These are phyloP conservation scores for Folsomia candida DNA, from an alignment of 2,888 invertebrate genomes.

Conservation along the genomic window DNA sequence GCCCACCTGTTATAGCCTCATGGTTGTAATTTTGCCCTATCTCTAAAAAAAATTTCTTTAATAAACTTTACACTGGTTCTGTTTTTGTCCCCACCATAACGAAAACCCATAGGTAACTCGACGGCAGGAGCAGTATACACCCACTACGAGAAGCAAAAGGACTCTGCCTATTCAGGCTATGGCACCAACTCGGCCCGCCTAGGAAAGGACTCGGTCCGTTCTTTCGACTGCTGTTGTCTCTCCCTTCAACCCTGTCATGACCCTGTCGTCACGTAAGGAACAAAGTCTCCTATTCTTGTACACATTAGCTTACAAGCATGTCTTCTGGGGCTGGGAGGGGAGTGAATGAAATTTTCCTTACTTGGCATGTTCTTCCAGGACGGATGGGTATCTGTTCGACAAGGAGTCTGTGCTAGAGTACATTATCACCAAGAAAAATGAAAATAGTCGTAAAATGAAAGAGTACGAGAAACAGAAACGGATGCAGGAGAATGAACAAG, in stretches of 20 bases:
- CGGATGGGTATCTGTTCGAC: constrained; percentile 91
- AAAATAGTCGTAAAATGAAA: constrained; percentile 82
- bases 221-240: constrained; percentile 95
- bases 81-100: too few relatives aligned
- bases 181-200: constrained; percentile 75
- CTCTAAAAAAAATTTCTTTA: too few relatives aligned
- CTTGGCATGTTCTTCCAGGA: too few relatives aligned
- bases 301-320: background rate
- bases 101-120: too few relatives aligned
- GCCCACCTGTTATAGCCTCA: too few relatives aligned
- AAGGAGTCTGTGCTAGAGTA: constrained; percentile 95
- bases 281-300: background rate
- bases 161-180: constrained; percentile 79
- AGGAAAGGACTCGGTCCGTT: constrained; percentile 90
- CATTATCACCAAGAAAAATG: constrained; percentile 88
- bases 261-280: constrained; percentile 77
- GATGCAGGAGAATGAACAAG: constrained; percentile 68
- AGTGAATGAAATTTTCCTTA: background rate
- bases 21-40: too few relatives aligned
- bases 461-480: constrained; percentile 86
- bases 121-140: constrained; percentile 98
- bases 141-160: constrained; percentile 95
- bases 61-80: too few relatives aligned
- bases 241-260: constrained; percentile 93
- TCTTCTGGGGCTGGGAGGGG: background rate